Evolutionary conservation across 2,797 vertebrate genomes (phyloP), one percentile per base, ranked within the genome.

Genomic region (Oryzias sinensis): DNA sequence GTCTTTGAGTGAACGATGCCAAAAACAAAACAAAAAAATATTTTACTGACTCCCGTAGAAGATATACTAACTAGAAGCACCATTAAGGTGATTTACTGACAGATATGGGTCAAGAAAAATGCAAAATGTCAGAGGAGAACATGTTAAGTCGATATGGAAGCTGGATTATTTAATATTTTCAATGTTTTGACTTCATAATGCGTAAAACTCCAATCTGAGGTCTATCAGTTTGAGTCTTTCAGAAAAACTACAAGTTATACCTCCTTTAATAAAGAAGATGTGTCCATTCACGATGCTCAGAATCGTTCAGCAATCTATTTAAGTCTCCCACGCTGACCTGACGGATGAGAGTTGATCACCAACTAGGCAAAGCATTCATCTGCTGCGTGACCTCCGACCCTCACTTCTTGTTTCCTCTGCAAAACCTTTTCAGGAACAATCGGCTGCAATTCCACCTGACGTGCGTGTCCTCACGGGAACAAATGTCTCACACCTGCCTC

Each of bases 41-140:
- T 68, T 61, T 49, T 65, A 20, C 57, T 90, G 87, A 87, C 76
- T 68, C 42, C 9, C 49, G 14, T 49, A 48, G 29, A 89, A 72
- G 86, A 43, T 70, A 46, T 18, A 50, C 59, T 77, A 11, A 37
- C 33, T 37, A 37, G 9, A 37, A 11, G 9, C 8, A 37, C 33
- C 33, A 37, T 13, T 11, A 37, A 37, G 11, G 9, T 13, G 9
- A 37, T 37, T 37, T 11, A 37, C 33, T 6, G 20, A 22, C 20
- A 22, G 27, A 27, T 27, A 27, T 1, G 2, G 9, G 9, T 37
- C 33, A 37, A 37, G 33, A 37, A 37, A 11, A 33, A 11, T 8
- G 2, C 9, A 9, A 33, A 37, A 37, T 11, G 2, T 3, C 9
- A 2, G 11, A 37, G 9, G 2, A 37, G 11, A 37, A 9, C 9